Conservation (phyloP, 2,888 invertebrate species). For the Ecliptopera silaceata region DNA sequence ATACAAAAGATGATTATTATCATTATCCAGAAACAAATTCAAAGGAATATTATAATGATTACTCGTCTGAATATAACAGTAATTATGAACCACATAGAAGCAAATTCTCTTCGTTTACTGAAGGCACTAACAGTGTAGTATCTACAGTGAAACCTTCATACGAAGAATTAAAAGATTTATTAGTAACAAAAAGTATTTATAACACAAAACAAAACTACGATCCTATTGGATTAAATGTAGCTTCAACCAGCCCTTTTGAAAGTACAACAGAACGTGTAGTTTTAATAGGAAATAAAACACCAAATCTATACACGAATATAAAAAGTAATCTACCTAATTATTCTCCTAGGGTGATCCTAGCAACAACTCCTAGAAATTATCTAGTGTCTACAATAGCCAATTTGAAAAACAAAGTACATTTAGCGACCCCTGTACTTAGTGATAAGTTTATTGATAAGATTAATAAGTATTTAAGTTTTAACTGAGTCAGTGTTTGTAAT, state of each 20-base stretch:
- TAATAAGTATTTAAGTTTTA: conserved; percentile 69
- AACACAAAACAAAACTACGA: conserved; percentile 42
- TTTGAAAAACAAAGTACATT: conserved; percentile 58
- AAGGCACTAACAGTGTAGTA: conserved; percentile 22
- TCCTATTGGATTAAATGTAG: conserved; percentile 46
- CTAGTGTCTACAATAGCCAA: conserved; percentile 63
- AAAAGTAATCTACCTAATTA: conserved; percentile 41
- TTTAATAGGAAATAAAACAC: conserved; percentile 50
- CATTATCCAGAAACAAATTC: conserved; percentile 57
- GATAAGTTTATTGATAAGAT: conserved; percentile 65
- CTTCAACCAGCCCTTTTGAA: conserved; percentile 50
- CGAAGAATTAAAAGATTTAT: conserved; percentile 58
- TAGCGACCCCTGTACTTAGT: conserved; percentile 55
- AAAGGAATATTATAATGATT: conserved; percentile 66
- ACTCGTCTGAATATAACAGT: conserved; percentile 56
- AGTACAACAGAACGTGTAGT: conserved; percentile 56
- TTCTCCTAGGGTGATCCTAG: conserved; percentile 31
- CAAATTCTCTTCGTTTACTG: conserved; percentile 51
- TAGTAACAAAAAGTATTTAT: conserved; percentile 48
- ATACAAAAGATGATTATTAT: conserved; percentile 33
- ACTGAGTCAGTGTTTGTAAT: conserved; percentile 39
- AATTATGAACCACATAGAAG: conserved; percentile 57
- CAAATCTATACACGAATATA: conserved; percentile 59
- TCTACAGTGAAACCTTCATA: conserved; percentile 51
- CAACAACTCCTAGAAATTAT: conserved; percentile 53